These are phyloP conservation scores for Saccopteryx leptura DNA, from an alignment of 2,113 vertebrate species.

Conservation along the genomic window DNA sequence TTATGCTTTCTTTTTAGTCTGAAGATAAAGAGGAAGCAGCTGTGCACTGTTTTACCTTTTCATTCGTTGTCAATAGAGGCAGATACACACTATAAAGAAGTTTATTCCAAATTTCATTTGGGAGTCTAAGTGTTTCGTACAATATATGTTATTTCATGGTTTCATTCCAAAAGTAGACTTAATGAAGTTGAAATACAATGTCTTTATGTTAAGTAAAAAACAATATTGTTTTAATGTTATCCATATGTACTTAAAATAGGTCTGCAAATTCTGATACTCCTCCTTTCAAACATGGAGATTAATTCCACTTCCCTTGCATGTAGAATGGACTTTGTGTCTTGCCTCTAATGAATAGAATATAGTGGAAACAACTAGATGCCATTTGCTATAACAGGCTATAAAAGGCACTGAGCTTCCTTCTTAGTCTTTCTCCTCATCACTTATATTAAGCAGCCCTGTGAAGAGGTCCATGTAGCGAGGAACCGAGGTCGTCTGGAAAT, in stretches of 20 bases:
- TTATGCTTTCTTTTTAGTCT: neutral
- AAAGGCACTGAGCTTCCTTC: neutral
- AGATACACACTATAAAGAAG: neutral
- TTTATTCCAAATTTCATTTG: constrained; percentile 33
- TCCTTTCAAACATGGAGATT: neutral
- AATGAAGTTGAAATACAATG: constrained; percentile 17
- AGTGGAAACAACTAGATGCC: neutral
- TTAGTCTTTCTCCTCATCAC: neutral
- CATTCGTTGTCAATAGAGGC: neutral
- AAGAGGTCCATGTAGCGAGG: neutral
- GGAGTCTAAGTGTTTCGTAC: constrained; percentile 26
- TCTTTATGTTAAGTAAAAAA: constrained; percentile 30
- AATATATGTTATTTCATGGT: neutral
- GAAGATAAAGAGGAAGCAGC: constrained; percentile 18
- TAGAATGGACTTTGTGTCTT: neutral
- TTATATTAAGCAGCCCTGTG: neutral
- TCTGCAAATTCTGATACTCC: neutral
- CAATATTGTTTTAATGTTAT: neutral
- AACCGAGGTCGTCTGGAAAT: neutral
- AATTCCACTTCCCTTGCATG: neutral
- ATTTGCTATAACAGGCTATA: neutral
- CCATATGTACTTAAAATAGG: neutral
- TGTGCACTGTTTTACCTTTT: neutral
- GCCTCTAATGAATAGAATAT: neutral
- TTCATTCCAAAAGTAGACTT: constrained; percentile 22